Evolutionary conservation across 2,888 invertebrate genomes (phyloP).

Genomic region (Stenichneumon culpator): DNA sequence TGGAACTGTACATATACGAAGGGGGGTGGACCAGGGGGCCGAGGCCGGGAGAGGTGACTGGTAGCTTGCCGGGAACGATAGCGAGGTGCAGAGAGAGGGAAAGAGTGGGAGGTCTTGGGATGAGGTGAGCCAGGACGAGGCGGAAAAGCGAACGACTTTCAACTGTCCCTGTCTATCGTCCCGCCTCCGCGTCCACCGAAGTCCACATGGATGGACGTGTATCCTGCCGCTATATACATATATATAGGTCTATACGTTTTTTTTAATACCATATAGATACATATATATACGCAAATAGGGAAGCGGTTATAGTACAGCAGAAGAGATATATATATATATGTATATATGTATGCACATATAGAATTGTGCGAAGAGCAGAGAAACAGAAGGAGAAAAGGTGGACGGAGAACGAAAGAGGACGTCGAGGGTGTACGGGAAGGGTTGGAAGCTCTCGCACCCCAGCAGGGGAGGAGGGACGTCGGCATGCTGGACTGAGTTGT

Average conservation of each 20-base stretch:
- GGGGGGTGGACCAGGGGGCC: conserved; percentile 57
- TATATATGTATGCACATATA: conserved; percentile 70
- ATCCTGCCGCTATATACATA: conserved; percentile 22
- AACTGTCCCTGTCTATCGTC: conserved; percentile 52
- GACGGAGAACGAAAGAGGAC: conserved; percentile 43
- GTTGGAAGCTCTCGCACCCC: conserved; percentile 62
- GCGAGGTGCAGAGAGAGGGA: conserved; percentile 54
- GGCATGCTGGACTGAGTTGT: conserved; percentile 80
- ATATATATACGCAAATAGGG: conserved; percentile 73
- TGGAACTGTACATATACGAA: conserved; percentile 43
- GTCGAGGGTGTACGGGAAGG: conserved; percentile 58
- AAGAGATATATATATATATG: conserved; percentile 68
- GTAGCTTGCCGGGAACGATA: conserved; percentile 44
- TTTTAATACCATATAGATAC: conserved; percentile 56
- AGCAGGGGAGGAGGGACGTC: conserved; percentile 29
- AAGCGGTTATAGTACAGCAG: conserved; percentile 30
- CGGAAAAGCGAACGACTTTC: conserved; percentile 71
- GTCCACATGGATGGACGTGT: conserved; percentile 73
- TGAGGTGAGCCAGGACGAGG: conserved; percentile 57
- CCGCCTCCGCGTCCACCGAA: conserved; percentile 52
- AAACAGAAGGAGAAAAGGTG: conserved; percentile 55
- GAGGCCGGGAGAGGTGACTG: conserved; percentile 55
- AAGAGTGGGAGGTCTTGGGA: conserved; percentile 57
- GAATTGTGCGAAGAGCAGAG: conserved; percentile 46
- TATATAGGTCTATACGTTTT: conserved; percentile 11